phyloP scores from a whole-genome alignment of 1,140 invertebrate species.

The Agrypnia vestita region DNA sequence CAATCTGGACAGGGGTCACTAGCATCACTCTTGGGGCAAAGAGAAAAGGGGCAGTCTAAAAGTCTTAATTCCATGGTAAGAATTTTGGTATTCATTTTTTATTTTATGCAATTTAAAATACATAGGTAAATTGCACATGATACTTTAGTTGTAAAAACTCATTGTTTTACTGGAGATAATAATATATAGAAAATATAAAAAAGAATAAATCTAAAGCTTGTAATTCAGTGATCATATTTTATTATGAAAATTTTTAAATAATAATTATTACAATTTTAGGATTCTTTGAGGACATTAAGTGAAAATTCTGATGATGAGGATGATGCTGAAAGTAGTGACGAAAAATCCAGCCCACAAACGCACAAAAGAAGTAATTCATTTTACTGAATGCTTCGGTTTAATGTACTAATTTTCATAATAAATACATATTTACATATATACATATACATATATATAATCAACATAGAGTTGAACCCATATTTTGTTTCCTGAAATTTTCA shows the following conservation, averaged over 20 bases:
- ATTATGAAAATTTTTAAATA: conserved; percentile 9
- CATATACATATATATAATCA: too few species aligned
- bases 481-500: too few species aligned
- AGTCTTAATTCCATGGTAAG: conserved; percentile 47
- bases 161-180: neutral
- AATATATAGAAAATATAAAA: too few species aligned
- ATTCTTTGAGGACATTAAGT: conserved; percentile 40
- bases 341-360: conserved; percentile 21
- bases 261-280: conserved; percentile 27
- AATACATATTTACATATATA: too few species aligned
- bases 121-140: conserved; percentile 6
- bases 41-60: conserved; percentile 48
- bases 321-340: conserved; percentile 32
- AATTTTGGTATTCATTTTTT: neutral
- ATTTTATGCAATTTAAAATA: neutral
- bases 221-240: neutral
- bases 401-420: too few species aligned
- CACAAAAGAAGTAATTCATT: conserved; percentile 47
- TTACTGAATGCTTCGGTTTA: conserved; percentile 11
- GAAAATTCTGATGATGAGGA: conserved; percentile 37
- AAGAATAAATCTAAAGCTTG: neutral
- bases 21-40: conserved; percentile 53
- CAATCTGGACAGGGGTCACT: conserved; percentile 51
- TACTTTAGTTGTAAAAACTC: too few species aligned
- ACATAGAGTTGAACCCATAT: too few species aligned